A percentile compares a stretch with the other conserved stretches of the same genome.
phyloP scores from a whole-genome alignment of 2,113 vertebrate species.

The Plecturocebus donacophilus region DNA sequence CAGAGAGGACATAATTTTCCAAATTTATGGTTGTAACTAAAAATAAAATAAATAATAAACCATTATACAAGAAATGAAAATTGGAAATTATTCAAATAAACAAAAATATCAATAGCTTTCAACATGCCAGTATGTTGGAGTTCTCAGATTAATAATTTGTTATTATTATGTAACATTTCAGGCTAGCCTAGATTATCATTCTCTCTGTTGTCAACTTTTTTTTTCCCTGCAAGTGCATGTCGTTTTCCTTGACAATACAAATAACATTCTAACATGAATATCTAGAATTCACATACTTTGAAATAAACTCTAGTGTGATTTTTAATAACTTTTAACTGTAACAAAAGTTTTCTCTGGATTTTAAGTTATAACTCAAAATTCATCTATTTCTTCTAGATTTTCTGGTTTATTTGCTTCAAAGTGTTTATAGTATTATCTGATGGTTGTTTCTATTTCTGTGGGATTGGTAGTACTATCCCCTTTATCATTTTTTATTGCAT shows the following conservation, averaged over 20 bases:
- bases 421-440: too few species aligned
- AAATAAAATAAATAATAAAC: neutral
- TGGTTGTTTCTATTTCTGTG: too few species aligned
- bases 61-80: neutral
- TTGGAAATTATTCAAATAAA: neutral
- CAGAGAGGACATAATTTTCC: neutral
- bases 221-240: neutral
- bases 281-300: neutral
- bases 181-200: neutral
- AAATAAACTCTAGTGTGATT: neutral
- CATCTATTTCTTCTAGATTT: neutral
- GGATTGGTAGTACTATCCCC: too few species aligned
- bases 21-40: neutral
- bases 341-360: neutral
- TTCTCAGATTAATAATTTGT: neutral
- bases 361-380: neutral
- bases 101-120: neutral
- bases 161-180: neutral
- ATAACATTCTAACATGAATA: neutral
- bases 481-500: too few species aligned
- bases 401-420: too few species aligned
- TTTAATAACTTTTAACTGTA: neutral
- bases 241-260: neutral
- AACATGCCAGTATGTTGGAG: neutral
- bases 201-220: neutral